A percentile compares a stretch with the other conserved stretches of the same genome.
Evolutionary conservation across 2,113 vertebrate species (phyloP).

Genomic region (Rhabdornis inornatus): DNA sequence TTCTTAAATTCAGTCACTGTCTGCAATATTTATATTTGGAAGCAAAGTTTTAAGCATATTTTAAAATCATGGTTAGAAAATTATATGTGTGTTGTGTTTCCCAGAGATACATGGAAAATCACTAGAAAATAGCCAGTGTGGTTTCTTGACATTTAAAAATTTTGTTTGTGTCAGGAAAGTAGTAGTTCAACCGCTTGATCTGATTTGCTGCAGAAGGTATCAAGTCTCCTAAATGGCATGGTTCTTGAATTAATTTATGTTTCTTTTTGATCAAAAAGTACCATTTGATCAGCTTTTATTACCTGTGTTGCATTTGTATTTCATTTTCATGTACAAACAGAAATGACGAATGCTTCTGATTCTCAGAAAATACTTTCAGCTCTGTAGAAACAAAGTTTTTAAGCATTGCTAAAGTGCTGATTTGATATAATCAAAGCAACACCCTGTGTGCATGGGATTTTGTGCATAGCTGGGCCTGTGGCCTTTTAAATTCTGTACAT

Average conservation of each 20-base stretch:
- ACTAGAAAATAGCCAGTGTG: neutral
- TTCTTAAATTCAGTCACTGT: neutral
- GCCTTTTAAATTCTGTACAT: neutral
- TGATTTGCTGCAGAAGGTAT: neutral
- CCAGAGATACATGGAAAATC: neutral
- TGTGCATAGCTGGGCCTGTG: neutral
- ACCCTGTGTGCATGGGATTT: neutral
- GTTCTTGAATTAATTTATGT: neutral
- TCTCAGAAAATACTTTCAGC: neutral
- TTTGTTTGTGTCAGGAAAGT: neutral
- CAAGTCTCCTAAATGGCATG: neutral
- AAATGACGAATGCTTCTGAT: neutral
- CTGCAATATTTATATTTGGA: neutral
- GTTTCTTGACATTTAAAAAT: neutral
- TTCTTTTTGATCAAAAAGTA: neutral
- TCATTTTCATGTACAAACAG: neutral
- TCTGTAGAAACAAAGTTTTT: neutral
- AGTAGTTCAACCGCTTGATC: neutral
- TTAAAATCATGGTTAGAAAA: neutral
- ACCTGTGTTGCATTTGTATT: neutral
- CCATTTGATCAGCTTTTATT: neutral
- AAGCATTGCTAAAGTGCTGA: fast-evolving
- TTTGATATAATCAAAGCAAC: neutral
- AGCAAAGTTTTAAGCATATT: neutral
- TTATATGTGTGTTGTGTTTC: neutral